Conservation (phyloP, 1,140 invertebrate genomes). For the Drosophila bocki region DNA sequence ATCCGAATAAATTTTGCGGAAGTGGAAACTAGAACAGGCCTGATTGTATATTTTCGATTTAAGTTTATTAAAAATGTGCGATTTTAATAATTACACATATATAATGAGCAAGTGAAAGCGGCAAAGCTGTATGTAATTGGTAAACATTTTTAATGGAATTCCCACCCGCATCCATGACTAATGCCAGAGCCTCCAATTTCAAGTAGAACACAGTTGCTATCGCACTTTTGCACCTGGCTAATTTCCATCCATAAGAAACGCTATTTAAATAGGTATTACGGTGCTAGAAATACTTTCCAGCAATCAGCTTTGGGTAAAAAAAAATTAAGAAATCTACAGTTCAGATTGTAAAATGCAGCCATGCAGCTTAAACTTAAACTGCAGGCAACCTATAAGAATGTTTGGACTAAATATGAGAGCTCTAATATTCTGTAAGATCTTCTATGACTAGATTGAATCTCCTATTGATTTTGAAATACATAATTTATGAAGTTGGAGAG, state of each 20-base stretch:
- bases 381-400: background rate
- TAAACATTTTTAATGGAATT: background rate
- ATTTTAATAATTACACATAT: background rate
- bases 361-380: no score
- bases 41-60: background rate
- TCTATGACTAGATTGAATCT: background rate
- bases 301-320: background rate
- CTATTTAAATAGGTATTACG: slow-evolving; percentile 18
- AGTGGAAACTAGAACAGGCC: no score
- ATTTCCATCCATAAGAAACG: slow-evolving; percentile 16
- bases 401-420: background rate
- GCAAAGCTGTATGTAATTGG: background rate
- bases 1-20: no score
- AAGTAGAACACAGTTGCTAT: slow-evolving; percentile 3
- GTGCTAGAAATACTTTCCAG: background rate
- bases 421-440: background rate
- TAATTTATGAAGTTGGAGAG: background rate
- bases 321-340: background rate
- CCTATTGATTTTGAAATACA: background rate
- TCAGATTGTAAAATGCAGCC: background rate
- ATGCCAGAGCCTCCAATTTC: background rate
- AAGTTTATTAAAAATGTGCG: no score
- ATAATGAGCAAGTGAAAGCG: background rate
- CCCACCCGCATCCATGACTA: slow-evolving; percentile 7
- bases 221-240: slow-evolving; percentile 1